These are phyloP conservation scores for Florisuga fusca DNA, from an alignment of 2,797 vertebrate genomes.

Conservation along the genomic window DNA sequence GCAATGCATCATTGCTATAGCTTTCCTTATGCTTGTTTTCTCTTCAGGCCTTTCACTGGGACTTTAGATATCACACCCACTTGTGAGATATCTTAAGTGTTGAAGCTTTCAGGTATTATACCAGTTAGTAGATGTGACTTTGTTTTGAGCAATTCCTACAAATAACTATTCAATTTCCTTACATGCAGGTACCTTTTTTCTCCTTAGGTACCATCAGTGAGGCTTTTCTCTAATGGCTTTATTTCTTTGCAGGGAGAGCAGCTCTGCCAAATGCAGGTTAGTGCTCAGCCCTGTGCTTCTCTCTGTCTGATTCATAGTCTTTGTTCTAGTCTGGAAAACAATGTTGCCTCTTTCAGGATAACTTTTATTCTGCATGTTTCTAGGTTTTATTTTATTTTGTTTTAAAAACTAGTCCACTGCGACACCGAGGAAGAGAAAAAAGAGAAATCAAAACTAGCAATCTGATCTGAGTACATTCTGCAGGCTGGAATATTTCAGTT, in stretches of 20 bases:
- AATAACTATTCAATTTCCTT: background rate
- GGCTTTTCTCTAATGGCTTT: background rate
- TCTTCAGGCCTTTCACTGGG: background rate
- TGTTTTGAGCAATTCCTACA: background rate
- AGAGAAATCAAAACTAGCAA: background rate
- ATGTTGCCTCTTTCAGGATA: background rate
- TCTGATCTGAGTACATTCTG: constrained; percentile 12
- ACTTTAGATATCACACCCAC: background rate
- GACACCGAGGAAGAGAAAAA: background rate
- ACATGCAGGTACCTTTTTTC: background rate
- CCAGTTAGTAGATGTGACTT: background rate
- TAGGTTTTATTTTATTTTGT: background rate
- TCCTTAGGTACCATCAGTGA: background rate
- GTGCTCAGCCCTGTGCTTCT: background rate
- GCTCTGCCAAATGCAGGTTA: background rate
- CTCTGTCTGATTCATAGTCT: background rate
- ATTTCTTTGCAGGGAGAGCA: background rate
- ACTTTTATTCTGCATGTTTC: background rate
- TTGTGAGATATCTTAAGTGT: background rate
- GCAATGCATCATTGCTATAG: background rate
- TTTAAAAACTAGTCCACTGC: background rate
- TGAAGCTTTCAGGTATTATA: background rate
- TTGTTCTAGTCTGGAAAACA: background rate
- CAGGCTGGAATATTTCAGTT: constrained; percentile 8
- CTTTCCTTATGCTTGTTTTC: background rate